These are phyloP conservation scores for Dicaeum eximium DNA, from an alignment of 2,113 vertebrate species.

Conservation along the genomic window DNA sequence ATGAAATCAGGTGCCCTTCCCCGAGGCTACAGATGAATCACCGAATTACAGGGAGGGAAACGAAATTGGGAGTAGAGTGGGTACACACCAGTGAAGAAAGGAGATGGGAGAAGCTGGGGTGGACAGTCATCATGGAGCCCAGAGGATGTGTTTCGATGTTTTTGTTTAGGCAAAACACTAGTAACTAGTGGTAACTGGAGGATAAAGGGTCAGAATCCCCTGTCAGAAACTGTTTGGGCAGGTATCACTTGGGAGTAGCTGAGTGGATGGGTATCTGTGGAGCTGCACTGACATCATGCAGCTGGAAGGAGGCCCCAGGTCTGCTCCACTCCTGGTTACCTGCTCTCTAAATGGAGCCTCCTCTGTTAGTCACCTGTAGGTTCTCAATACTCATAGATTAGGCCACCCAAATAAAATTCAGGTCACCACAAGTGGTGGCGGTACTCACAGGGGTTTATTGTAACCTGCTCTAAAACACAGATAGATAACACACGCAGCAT, in stretches of 20 bases:
- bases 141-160: background rate
- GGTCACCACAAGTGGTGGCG: background rate
- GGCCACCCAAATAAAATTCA: background rate
- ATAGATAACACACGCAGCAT: background rate
- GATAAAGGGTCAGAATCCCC: background rate
- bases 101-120: background rate
- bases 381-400: background rate
- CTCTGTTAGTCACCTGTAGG: background rate
- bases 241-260: background rate
- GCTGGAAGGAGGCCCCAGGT: background rate
- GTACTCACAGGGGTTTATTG: background rate
- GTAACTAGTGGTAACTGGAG: background rate
- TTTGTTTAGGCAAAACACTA: background rate
- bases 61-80: background rate
- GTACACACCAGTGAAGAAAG: background rate
- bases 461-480: background rate
- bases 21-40: conserved; percentile 29
- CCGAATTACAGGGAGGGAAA: background rate
- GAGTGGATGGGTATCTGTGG: background rate
- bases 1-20: conserved; percentile 47
- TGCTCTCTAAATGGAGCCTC: background rate
- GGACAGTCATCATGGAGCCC: background rate
- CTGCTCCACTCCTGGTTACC: background rate
- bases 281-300: background rate
- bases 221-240: background rate